Conservation (phyloP, 2,888 invertebrate genomes). For the Dinocampus coccinellae region DNA sequence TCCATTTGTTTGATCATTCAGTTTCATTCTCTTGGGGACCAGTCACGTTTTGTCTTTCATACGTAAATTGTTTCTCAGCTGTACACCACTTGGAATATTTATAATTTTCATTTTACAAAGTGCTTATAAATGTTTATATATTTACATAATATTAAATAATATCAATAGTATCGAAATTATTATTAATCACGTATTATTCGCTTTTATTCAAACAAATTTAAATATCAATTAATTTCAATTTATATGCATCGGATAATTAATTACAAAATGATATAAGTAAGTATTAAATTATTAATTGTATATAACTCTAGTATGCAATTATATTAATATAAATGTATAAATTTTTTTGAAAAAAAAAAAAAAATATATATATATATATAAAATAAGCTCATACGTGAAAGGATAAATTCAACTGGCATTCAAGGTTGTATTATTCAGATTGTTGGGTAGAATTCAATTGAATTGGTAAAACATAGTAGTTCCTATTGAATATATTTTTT, state of each 20-base stretch:
- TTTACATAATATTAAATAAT: background rate
- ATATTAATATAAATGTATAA: background rate
- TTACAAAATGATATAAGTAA: background rate
- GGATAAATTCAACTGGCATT: background rate
- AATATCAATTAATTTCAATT: no score
- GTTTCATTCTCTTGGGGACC: background rate
- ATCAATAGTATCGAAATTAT: background rate
- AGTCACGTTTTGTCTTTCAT: constrained; percentile 18
- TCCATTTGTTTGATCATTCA: background rate
- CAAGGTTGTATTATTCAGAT: background rate
- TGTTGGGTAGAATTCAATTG: no score
- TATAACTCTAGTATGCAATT: background rate
- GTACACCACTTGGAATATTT: background rate
- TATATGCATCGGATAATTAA: background rate
- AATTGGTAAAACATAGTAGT: no score
- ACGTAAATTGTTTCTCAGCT: background rate
- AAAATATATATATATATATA: no score
- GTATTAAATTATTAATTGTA: background rate
- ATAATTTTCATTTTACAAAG: background rate
- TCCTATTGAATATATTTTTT: no score
- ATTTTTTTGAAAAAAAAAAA: no score
- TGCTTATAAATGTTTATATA: background rate
- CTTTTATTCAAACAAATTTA: no score
- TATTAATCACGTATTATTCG: background rate
- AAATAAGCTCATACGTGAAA: background rate